A percentile compares a stretch with the other conserved stretches of the same genome.
These are phyloP conservation scores for Synanthedon myopaeformis DNA, from an alignment of 2,888 invertebrate genomes.

Conservation along the genomic window DNA sequence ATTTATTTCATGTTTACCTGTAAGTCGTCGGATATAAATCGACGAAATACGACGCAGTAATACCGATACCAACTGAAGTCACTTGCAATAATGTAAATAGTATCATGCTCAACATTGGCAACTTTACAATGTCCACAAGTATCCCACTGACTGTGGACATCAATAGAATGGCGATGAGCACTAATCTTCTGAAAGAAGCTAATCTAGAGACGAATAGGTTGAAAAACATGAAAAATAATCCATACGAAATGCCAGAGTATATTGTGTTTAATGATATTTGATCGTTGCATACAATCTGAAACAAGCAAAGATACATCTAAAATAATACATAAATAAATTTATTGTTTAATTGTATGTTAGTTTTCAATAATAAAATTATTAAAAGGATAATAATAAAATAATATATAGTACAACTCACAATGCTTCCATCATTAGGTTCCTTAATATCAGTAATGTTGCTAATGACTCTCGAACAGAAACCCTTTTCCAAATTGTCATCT, in stretches of 20 bases:
- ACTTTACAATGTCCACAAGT: slow-evolving; percentile 51
- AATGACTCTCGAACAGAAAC: slow-evolving; percentile 31
- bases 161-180: slow-evolving; percentile 45
- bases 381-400: no score
- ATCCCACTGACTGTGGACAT: slow-evolving; percentile 62
- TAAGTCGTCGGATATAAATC: slow-evolving; percentile 39
- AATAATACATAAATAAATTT: no score
- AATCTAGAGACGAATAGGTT: slow-evolving; percentile 51
- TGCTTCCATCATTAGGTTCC: slow-evolving; percentile 3
- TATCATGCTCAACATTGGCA: slow-evolving; percentile 27
- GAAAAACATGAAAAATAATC: slow-evolving; percentile 63
- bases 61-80: slow-evolving; percentile 27
- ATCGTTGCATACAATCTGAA: slow-evolving; percentile 42
- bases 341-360: no score
- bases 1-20: slow-evolving; percentile 23
- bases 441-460: slow-evolving; percentile 10
- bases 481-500: slow-evolving; percentile 9
- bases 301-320: slow-evolving; percentile 1
- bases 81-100: slow-evolving; percentile 32
- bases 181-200: slow-evolving; percentile 59
- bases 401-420: slow-evolving; percentile 12
- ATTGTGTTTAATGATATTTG: slow-evolving; percentile 67
- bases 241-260: slow-evolving; percentile 70
- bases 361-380: no score
- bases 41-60: slow-evolving; percentile 31